Evolutionary conservation across 2,888 invertebrate species (phyloP).

Genomic region (Allophyes oxyacanthae): DNA sequence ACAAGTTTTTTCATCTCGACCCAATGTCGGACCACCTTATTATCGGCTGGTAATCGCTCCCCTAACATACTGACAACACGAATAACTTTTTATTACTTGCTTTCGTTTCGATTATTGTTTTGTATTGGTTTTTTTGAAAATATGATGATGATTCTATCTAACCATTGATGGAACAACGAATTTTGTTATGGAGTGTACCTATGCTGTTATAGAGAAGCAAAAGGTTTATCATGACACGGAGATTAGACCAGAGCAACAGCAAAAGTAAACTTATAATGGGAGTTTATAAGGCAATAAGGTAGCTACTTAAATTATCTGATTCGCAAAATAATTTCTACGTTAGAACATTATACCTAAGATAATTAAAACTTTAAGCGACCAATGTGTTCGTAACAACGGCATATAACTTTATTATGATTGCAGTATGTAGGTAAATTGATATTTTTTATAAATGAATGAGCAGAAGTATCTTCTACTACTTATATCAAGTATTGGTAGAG

Average conservation of each 20-base stretch:
- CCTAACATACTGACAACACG: conserved; percentile 62
- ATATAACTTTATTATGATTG: too few species aligned
- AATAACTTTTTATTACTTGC: conserved; percentile 71
- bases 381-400: too few species aligned
- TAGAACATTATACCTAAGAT: too few species aligned
- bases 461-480: too few species aligned
- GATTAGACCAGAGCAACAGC: not conserved
- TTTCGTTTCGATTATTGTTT: conserved; percentile 55
- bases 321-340: too few species aligned
- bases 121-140: conserved; percentile 53
- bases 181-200: not conserved
- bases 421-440: too few species aligned
- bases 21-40: conserved; percentile 71
- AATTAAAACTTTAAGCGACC: too few species aligned
- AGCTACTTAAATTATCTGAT: too few species aligned
- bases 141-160: conserved; percentile 50
- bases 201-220: not conserved
- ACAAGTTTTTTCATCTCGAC: conserved; percentile 77
- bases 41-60: conserved; percentile 72
- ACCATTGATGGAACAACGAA: not conserved
- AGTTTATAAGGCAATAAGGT: too few species aligned
- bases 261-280: not conserved
- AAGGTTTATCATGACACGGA: not conserved
- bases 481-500: not conserved
- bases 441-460: too few species aligned